Evolutionary conservation across 1,140 invertebrate species (phyloP).

Genomic region (Eciton burchellii): DNA sequence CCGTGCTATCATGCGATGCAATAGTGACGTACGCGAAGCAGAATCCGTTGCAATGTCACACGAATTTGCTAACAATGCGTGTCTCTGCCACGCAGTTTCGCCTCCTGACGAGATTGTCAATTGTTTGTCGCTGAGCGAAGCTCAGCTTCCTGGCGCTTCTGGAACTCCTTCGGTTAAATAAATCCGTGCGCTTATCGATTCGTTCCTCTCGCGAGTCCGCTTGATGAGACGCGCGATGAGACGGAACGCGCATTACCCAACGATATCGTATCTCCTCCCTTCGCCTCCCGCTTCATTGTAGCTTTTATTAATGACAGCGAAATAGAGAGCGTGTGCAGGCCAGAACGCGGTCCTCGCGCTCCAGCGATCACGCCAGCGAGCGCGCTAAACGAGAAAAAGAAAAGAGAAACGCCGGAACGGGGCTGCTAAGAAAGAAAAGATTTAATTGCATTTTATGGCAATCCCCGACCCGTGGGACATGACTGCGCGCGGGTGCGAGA

Average conservation of each 20-base stretch:
- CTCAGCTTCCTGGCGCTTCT: background rate
- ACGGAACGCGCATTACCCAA: constrained; percentile 34
- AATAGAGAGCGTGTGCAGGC: constrained; percentile 4
- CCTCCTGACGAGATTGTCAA: background rate
- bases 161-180: constrained; percentile 4
- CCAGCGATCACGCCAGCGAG: constrained; percentile 39
- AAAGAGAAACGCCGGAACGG: constrained; percentile 39
- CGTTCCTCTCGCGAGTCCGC: background rate
- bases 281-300: constrained; percentile 38
- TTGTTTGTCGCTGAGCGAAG: background rate
- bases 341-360: constrained; percentile 34
- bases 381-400: constrained; percentile 53
- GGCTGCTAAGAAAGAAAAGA: constrained; percentile 39
- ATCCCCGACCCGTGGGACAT: constrained; percentile 22
- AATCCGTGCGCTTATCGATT: constrained; percentile 20
- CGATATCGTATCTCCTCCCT: constrained; percentile 6
- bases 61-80: background rate
- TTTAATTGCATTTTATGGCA: constrained; percentile 58
- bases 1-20: too few relatives aligned
- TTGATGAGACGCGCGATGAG: constrained; percentile 50
- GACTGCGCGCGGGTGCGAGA: constrained; percentile 23
- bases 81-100: background rate
- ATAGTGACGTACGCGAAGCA: background rate
- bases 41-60: background rate
- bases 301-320: constrained; percentile 45